phyloP scores from a whole-genome alignment of 2,888 invertebrate genomes.

The Dasysyrphus tricinctus region DNA sequence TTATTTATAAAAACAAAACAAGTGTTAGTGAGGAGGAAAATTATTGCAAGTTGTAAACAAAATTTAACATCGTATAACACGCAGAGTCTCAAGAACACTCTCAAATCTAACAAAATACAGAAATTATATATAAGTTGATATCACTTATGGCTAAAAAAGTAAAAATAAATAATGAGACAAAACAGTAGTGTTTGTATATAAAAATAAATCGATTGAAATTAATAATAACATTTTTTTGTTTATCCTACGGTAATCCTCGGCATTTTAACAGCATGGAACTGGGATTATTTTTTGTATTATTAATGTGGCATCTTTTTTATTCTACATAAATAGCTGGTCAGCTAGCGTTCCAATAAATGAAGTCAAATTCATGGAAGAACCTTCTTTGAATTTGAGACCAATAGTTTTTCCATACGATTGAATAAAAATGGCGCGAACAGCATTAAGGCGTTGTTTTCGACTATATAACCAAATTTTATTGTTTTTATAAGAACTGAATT shows the following conservation, averaged over 20 bases:
- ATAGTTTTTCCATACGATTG: constrained; percentile 81
- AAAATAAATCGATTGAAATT: constrained; percentile 45
- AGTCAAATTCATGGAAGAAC: constrained; percentile 80
- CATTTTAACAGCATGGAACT: constrained; percentile 68
- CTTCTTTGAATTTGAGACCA: constrained; percentile 82
- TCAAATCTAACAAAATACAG: constrained; percentile 39
- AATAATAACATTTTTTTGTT: constrained; percentile 35
- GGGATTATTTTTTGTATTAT: constrained; percentile 25
- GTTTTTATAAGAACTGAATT: background rate
- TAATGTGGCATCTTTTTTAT: constrained; percentile 63
- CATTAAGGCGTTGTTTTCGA: constrained; percentile 80
- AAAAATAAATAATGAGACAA: constrained; percentile 59
- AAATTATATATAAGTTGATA: constrained; percentile 30
- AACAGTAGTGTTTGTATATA: constrained; percentile 42
- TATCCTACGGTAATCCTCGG: constrained; percentile 67
- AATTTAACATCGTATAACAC: constrained; percentile 31
- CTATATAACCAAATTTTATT: constrained; percentile 72
- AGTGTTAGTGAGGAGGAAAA: background rate
- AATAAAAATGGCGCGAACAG: constrained; percentile 81
- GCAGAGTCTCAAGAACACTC: constrained; percentile 31
- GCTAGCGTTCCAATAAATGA: constrained; percentile 79
- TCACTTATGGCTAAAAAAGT: constrained; percentile 52
- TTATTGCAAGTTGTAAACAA: constrained; percentile 6
- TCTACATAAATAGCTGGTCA: constrained; percentile 66
- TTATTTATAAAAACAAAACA: constrained; percentile 10